These are phyloP conservation scores for Smittia sp. DNA, from an alignment of 2,888 invertebrate genomes.

Conservation along the genomic window DNA sequence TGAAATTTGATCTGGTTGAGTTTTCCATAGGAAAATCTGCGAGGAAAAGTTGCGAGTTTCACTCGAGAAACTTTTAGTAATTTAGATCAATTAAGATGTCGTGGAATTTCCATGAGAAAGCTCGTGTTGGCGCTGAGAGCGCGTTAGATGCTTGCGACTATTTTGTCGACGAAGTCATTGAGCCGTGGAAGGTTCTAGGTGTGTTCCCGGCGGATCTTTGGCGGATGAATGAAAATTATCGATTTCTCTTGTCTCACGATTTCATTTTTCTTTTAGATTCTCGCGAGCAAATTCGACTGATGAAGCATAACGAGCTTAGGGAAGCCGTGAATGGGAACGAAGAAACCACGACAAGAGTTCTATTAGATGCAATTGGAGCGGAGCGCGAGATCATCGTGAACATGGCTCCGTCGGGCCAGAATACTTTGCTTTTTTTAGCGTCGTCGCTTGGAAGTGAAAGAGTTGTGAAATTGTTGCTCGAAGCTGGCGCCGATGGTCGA, in stretches of 20 bases:
- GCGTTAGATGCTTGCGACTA: slow-evolving; percentile 70
- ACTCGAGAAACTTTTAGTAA: not conserved
- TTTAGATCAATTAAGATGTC: slow-evolving; percentile 47
- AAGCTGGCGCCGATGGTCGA: slow-evolving; percentile 82
- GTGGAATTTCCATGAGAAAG: slow-evolving; percentile 52
- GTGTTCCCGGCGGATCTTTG: not conserved
- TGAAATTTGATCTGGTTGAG: not conserved
- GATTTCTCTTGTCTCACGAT: slow-evolving; percentile 40
- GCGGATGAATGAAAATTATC: not conserved
- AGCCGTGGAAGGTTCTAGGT: slow-evolving; percentile 57
- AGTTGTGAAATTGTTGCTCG: slow-evolving; percentile 73
- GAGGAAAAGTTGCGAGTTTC: not conserved
- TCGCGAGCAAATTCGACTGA: slow-evolving; percentile 69
- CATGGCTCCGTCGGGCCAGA: slow-evolving; percentile 83
- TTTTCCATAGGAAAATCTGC: not conserved
- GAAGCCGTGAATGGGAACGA: slow-evolving; percentile 77
- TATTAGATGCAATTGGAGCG: slow-evolving; percentile 63
- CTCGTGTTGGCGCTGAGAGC: slow-evolving; percentile 57
- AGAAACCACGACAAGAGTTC: slow-evolving; percentile 61
- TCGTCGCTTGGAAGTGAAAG: slow-evolving; percentile 80
- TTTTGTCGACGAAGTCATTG: slow-evolving; percentile 66
- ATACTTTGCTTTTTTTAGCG: slow-evolving; percentile 84
- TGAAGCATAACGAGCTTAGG: slow-evolving; percentile 72
- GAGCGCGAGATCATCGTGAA: slow-evolving; percentile 76
- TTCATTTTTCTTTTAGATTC: slow-evolving; percentile 57